phyloP scores from a whole-genome alignment of 2,888 invertebrate genomes.

The Pecten maximus region DNA sequence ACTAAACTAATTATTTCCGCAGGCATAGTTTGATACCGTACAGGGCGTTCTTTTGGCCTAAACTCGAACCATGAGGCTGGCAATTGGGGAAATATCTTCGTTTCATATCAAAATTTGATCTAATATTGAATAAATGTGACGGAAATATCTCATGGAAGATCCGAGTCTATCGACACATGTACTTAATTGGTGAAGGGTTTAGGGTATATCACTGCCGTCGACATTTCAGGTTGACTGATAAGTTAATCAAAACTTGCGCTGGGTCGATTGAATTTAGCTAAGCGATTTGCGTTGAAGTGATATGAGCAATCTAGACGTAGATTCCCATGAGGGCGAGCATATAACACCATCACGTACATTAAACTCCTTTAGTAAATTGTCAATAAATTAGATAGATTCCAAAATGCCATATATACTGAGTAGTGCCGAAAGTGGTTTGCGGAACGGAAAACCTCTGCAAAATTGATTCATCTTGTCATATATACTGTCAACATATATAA shows the following conservation, averaged over 20 bases:
- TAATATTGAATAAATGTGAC: slow-evolving; percentile 13
- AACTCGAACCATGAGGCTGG: background rate
- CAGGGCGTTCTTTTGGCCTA: background rate
- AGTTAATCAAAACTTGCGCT: slow-evolving; percentile 11
- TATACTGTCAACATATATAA: background rate
- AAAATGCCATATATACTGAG: background rate
- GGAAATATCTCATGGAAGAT: background rate
- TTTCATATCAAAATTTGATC: background rate
- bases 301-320: slow-evolving; percentile 1
- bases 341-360: slow-evolving; percentile 5
- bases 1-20: background rate
- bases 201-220: background rate
- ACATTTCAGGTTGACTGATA: background rate
- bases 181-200: background rate
- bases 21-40: background rate
- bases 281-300: slow-evolving; percentile 24
- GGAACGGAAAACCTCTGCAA: background rate
- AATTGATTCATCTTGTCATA: slow-evolving; percentile 33
- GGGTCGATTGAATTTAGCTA: slow-evolving; percentile 33
- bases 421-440: background rate
- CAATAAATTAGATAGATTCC: slow-evolving; percentile 35
- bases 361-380: slow-evolving; percentile 19
- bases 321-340: background rate
- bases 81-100: background rate
- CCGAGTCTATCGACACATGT: background rate